These are phyloP conservation scores for Caenorhabditis sp. DNA, from an alignment of 2,888 invertebrate genomes.

Conservation along the genomic window DNA sequence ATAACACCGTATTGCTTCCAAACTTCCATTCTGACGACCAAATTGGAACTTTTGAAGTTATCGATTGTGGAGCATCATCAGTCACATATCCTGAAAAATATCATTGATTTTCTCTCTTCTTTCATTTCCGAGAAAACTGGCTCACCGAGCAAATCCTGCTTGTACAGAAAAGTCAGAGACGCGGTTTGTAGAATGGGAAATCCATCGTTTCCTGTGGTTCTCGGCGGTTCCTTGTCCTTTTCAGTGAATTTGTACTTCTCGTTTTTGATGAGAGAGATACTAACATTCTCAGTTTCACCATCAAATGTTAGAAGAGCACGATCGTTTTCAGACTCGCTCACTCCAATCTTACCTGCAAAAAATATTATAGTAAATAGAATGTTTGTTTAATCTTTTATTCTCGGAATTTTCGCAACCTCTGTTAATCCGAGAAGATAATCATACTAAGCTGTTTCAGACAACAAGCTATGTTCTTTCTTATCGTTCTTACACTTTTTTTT, in stretches of 20 bases:
- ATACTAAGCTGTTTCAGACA: too few species aligned
- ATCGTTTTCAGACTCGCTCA: conserved; percentile 77
- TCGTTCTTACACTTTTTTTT: too few species aligned
- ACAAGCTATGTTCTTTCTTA: too few species aligned
- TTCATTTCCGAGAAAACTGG: conserved; percentile 93
- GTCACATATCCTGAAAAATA: conserved; percentile 83
- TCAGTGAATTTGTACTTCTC: conserved; percentile 87
- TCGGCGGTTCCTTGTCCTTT: conserved; percentile 78
- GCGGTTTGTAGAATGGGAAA: conserved; percentile 96
- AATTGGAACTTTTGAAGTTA: conserved; percentile 53
- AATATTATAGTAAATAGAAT: too few species aligned
- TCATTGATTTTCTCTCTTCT: too few species aligned
- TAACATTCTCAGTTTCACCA: conserved; percentile 84
- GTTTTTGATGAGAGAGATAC: conserved; percentile 91
- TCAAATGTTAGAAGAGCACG: conserved; percentile 54
- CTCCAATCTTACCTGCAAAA: conserved; percentile 54
- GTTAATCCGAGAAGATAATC: too few species aligned
- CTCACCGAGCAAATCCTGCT: conserved; percentile 91
- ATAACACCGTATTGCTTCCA: conserved; percentile 92
- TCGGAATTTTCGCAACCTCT: too few species aligned
- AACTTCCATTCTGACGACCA: conserved; percentile 75
- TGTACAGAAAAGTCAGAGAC: conserved; percentile 91
- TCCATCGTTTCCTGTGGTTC: conserved; percentile 88
- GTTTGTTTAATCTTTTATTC: too few species aligned
- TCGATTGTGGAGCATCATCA: conserved; percentile 43